Base-by-base conservation (phyloP, 1,140 invertebrate species). In the Rhyzopertha dominica region DNA sequence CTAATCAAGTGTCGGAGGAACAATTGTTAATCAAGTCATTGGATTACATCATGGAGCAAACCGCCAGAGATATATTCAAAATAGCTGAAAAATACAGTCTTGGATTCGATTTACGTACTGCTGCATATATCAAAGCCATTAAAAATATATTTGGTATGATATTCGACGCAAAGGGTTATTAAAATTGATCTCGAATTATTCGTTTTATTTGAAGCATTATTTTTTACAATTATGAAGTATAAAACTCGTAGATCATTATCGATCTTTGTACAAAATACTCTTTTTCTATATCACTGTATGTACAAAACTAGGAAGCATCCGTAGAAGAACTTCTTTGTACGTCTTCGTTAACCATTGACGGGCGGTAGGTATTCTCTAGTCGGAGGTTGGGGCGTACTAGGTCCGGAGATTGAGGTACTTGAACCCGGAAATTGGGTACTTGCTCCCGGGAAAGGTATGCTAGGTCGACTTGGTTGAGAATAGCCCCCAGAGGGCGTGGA, bases 41-140 rank as follows among this genome's bases (percentile, higher is more conserved):
- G n/a, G n/a, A n/a, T n/a, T n/a, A n/a, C n/a, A n/a, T n/a, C n/a
- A n/a, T n/a, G n/a, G n/a, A n/a, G n/a, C n/a, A n/a, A n/a, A n/a
- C n/a, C n/a, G n/a, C n/a, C n/a, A n/a, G n/a, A n/a, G 79, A 84
- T 52, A 88, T 93, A 38, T 84, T 86, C 72, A 63, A 69, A 19
- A 81, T 82, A 2, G 79, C 82, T 8, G 73, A 79, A 63, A 74
- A 80, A 9, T 56, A 49, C 82, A 86, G 68, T 43, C 67, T 93
- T 3, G 85, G 86, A 20, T 68, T 90, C 34, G 88, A 93, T 67
- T 58, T 93, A 10, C 74, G 88, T 18, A 87, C 83, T 16, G 88
- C 90, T 13, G 87, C 87, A 2, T 94, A 89, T 66, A 80, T 87
- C 22, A 85, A 80, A 32, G 74, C 87, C 1, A 82, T 93, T 28